These are phyloP conservation scores for Anoncus sp. DNA, from an alignment of 2,888 invertebrate species.

Conservation along the genomic window DNA sequence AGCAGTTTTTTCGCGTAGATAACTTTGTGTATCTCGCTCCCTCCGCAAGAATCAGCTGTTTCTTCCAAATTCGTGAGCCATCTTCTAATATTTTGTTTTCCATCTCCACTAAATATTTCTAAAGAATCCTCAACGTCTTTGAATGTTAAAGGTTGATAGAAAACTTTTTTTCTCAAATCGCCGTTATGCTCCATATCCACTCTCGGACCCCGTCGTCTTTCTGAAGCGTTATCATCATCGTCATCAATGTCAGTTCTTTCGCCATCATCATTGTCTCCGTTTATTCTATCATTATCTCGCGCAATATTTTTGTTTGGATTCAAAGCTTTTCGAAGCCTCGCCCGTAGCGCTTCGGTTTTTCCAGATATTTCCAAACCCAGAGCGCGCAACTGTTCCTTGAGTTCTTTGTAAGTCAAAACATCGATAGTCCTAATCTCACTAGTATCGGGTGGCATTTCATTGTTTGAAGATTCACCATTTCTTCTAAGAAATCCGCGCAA, in stretches of 20 bases:
- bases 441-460: not conserved
- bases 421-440: slow-evolving; percentile 1
- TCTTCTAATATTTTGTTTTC: not conserved
- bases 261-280: no score
- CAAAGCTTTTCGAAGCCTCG: slow-evolving; percentile 14
- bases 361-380: slow-evolving; percentile 16
- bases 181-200: no score
- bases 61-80: not conserved
- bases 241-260: no score
- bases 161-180: no score
- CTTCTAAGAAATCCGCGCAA: slow-evolving; percentile 11
- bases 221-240: no score
- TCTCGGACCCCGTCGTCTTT: no score
- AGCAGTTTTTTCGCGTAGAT: slow-evolving; percentile 2
- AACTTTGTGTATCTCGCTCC: not conserved
- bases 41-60: not conserved
- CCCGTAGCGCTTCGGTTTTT: slow-evolving; percentile 17
- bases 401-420: slow-evolving; percentile 17
- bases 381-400: slow-evolving; percentile 7
- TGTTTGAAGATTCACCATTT: slow-evolving; percentile 12
- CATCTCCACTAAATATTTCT: slow-evolving; percentile 1
- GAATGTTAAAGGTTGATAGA: not conserved
- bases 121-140: slow-evolving; percentile 7
- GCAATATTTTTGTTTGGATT: no score
- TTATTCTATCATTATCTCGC: no score